These are phyloP conservation scores for Pelusios castaneus DNA, from an alignment of 2,113 vertebrate species.

Conservation along the genomic window DNA sequence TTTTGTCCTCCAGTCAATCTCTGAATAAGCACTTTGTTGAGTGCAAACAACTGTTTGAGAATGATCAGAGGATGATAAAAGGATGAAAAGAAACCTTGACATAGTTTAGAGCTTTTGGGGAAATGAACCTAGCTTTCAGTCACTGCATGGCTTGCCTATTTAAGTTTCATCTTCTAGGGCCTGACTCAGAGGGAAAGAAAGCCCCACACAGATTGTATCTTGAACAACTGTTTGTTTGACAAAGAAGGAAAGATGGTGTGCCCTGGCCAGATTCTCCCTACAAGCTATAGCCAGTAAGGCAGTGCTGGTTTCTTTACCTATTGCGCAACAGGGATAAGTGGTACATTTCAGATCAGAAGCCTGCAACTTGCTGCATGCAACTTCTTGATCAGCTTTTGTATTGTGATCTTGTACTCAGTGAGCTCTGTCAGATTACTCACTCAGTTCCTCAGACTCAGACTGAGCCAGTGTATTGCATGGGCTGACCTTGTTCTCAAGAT, in stretches of 20 bases:
- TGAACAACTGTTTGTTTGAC: not conserved
- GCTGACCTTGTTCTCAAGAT: not conserved
- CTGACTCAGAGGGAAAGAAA: not conserved
- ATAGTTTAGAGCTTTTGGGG: not conserved
- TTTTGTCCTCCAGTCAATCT: not conserved
- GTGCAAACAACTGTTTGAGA: not conserved
- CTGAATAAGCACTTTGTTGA: not conserved
- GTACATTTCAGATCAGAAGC: not conserved
- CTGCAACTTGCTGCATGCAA: not conserved
- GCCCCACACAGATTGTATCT: not conserved
- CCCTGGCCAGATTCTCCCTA: not conserved
- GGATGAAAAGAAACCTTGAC: accelerated
- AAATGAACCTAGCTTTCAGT: not conserved
- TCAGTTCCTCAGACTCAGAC: not conserved
- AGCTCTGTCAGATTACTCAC: not conserved
- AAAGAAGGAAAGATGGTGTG: not conserved
- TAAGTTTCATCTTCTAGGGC: not conserved
- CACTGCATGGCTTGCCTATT: not conserved
- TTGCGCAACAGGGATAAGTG: not conserved
- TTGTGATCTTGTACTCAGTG: not conserved
- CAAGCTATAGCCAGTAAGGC: not conserved
- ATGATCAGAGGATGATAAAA: not conserved
- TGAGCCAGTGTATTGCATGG: not conserved
- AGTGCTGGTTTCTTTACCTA: not conserved
- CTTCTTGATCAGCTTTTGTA: not conserved